Conservation (phyloP, 2,113 vertebrate genomes). For the Scopus umbretta region DNA sequence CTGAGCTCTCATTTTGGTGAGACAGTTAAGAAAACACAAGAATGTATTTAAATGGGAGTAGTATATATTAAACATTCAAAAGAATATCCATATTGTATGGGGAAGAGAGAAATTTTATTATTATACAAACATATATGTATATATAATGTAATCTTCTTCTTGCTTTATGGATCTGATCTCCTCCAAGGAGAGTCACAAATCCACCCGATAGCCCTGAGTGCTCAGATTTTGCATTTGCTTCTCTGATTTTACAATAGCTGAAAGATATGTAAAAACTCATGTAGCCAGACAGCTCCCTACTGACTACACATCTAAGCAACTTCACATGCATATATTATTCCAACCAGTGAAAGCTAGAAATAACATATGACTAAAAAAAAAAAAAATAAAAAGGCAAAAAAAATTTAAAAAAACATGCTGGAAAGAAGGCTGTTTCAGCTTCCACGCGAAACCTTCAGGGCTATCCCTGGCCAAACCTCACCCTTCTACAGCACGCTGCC, state of each 20-base stretch:
- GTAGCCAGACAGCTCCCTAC: slow-evolving; percentile 56
- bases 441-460: not conserved
- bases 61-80: not conserved
- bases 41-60: not conserved
- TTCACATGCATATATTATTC: slow-evolving; percentile 60
- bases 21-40: not conserved
- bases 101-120: slow-evolving; percentile 6
- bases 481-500: not conserved
- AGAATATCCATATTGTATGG: not conserved
- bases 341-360: slow-evolving; percentile 19
- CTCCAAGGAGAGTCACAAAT: slow-evolving; percentile 57
- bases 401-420: not conserved
- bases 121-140: slow-evolving; percentile 45
- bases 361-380: not conserved
- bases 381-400: too few species aligned
- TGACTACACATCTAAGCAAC: slow-evolving; percentile 42
- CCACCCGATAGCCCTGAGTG: slow-evolving; percentile 38
- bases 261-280: slow-evolving; percentile 54
- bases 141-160: slow-evolving; percentile 28
- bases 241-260: slow-evolving; percentile 50
- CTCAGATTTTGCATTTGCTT: slow-evolving; percentile 43
- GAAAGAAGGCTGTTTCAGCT: not conserved
- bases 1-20: not conserved
- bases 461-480: not conserved
- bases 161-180: slow-evolving; percentile 27